phyloP scores from a whole-genome alignment of 1,140 invertebrate species.

The Zaprionus kolodkinae region DNA sequence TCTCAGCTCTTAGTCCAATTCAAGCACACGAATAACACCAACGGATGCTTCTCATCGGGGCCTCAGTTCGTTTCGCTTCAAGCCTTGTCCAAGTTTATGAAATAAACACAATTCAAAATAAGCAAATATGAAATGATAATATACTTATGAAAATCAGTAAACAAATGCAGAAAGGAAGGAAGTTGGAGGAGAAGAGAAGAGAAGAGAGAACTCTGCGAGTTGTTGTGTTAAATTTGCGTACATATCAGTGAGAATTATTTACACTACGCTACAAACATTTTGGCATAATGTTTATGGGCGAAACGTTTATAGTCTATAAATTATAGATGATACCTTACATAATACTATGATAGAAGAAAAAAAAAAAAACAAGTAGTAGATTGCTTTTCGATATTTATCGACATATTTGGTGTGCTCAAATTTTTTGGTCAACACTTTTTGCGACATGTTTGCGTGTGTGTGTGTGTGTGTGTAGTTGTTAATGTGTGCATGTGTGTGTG shows the following conservation, averaged over 20 bases:
- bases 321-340: conserved; percentile 8
- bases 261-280: conserved; percentile 50
- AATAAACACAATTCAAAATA: background rate
- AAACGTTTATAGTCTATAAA: conserved; percentile 15
- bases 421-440: conserved; percentile 30
- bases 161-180: conserved; percentile 6
- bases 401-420: conserved; percentile 46
- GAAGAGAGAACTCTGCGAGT: conserved; percentile 49
- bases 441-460: conserved; percentile 11
- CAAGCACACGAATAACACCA: background rate
- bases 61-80: conserved; percentile 9
- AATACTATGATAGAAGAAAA: conserved; percentile 1
- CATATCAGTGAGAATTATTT: conserved; percentile 77
- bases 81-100: conserved; percentile 15
- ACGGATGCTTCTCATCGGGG: background rate
- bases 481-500: conserved; percentile 5
- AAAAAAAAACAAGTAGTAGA: conserved; percentile 25
- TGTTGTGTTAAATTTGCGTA: conserved; percentile 75
- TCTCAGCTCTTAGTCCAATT: background rate
- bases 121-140: background rate
- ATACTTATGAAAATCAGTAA: background rate
- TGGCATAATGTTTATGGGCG: conserved; percentile 54
- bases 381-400: conserved; percentile 49
- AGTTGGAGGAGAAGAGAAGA: conserved; percentile 10
- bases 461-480: conserved; percentile 3